phyloP scores from a whole-genome alignment of 2,888 invertebrate genomes.

The Alloplasta piceator region DNA sequence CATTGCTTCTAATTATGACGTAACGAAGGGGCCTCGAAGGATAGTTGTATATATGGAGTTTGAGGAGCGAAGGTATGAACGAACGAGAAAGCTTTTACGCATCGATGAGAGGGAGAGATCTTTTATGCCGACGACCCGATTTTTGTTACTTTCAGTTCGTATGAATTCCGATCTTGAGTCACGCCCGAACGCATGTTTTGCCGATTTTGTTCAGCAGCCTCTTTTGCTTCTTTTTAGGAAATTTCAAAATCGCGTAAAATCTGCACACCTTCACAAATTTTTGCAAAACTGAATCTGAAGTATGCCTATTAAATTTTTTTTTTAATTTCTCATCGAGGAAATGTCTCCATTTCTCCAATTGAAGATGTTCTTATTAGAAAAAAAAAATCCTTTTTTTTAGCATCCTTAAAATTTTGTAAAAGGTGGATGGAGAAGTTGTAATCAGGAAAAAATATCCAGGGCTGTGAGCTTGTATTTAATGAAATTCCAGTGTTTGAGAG shows the following conservation, averaged over 20 bases:
- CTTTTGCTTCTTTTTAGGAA: conserved; percentile 12
- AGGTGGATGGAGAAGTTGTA: no score
- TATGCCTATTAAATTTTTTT: not conserved
- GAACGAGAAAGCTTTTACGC: no score
- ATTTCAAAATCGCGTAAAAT: conserved; percentile 26
- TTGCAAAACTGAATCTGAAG: not conserved
- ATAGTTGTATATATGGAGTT: not conserved
- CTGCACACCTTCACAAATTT: not conserved
- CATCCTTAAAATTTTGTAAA: no score
- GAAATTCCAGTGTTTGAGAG: no score
- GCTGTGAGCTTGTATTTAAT: no score
- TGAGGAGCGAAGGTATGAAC: no score
- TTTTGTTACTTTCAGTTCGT: not conserved
- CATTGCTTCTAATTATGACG: conserved; percentile 14
- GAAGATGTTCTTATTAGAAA: no score
- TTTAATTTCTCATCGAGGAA: not conserved
- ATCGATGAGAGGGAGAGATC: no score
- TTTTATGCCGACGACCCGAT: conserved; percentile 2
- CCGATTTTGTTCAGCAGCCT: not conserved
- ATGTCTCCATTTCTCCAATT: no score
- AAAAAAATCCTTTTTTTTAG: no score
- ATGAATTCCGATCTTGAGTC: conserved; percentile 39
- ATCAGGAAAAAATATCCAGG: no score
- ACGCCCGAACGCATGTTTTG: conserved; percentile 27
- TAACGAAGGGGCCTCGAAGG: conserved; percentile 34